Evolutionary conservation across 1,140 invertebrate species (phyloP).

Genomic region (Lerema accius): DNA sequence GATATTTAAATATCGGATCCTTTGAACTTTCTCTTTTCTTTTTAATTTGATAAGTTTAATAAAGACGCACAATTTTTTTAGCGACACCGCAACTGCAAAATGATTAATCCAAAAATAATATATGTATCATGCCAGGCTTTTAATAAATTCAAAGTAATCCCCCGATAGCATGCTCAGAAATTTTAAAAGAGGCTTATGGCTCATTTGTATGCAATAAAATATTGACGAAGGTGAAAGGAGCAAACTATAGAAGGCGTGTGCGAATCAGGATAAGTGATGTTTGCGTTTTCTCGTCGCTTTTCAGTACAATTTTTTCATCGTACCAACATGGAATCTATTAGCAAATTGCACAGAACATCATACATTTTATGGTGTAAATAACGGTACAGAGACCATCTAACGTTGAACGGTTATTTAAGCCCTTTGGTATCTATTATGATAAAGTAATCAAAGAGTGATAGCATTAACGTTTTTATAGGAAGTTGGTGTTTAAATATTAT

Average conservation of each 20-base stretch:
- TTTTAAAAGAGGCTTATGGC: conserved; percentile 24
- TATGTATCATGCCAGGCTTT: too few relatives aligned
- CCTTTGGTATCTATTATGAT: too few relatives aligned
- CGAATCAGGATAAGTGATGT: conserved; percentile 31
- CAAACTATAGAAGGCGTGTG: conserved; percentile 3
- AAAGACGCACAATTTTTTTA: too few relatives aligned
- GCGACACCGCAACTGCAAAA: too few relatives aligned
- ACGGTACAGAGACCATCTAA: not conserved
- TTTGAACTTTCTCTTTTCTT: too few relatives aligned
- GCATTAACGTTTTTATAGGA: too few relatives aligned
- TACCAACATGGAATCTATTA: conserved; percentile 18
- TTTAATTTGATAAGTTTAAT: too few relatives aligned
- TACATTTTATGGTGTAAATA: not conserved
- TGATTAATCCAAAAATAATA: too few relatives aligned
- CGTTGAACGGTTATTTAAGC: not conserved
- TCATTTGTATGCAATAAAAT: conserved; percentile 30
- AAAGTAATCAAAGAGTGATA: too few relatives aligned
- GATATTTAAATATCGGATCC: too few relatives aligned
- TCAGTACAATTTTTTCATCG: conserved; percentile 6
- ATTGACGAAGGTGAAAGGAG: conserved; percentile 29
- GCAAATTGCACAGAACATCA: conserved; percentile 5
- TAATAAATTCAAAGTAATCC: conserved; percentile 26
- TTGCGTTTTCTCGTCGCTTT: conserved; percentile 22
- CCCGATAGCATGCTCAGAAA: conserved; percentile 13
- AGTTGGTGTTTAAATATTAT: too few relatives aligned